Evolutionary conservation across 2,888 invertebrate species (phyloP).

Genomic region (Limnephilus auricula): DNA sequence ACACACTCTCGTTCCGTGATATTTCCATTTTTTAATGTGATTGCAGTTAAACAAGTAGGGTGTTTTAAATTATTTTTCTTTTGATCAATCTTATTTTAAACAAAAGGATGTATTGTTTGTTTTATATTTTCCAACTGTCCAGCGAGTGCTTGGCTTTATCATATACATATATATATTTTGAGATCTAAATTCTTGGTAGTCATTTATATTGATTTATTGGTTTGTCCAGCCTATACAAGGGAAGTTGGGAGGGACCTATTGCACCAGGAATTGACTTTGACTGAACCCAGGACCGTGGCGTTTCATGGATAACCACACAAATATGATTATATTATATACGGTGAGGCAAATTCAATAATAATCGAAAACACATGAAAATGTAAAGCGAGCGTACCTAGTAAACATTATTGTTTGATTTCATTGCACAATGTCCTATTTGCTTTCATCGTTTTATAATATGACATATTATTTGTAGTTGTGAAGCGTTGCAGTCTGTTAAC

Average conservation of each 20-base stretch:
- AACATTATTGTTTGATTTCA: background rate
- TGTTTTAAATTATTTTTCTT: background rate
- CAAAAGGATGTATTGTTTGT: background rate
- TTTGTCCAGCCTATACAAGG: conserved; percentile 6
- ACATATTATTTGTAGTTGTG: background rate
- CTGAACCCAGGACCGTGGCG: conserved; percentile 16
- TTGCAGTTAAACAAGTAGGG: background rate
- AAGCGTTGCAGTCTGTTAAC: background rate
- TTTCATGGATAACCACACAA: conserved; percentile 7
- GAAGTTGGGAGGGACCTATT: background rate
- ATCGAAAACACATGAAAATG: background rate
- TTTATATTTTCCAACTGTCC: background rate
- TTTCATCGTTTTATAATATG: conserved; percentile 2
- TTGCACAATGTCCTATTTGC: background rate
- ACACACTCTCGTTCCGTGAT: background rate
- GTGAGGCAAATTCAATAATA: conserved; percentile 12
- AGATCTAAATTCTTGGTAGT: background rate
- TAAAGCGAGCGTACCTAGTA: background rate
- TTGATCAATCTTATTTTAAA: too few relatives aligned
- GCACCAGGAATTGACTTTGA: conserved; percentile 14
- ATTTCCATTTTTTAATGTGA: background rate
- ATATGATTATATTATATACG: conserved; percentile 11
- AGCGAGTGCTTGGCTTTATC: background rate
- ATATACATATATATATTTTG: background rate
- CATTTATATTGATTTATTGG: conserved; percentile 13